Base-by-base conservation (phyloP, 2,113 vertebrate species). In the Saccopteryx leptura region DNA sequence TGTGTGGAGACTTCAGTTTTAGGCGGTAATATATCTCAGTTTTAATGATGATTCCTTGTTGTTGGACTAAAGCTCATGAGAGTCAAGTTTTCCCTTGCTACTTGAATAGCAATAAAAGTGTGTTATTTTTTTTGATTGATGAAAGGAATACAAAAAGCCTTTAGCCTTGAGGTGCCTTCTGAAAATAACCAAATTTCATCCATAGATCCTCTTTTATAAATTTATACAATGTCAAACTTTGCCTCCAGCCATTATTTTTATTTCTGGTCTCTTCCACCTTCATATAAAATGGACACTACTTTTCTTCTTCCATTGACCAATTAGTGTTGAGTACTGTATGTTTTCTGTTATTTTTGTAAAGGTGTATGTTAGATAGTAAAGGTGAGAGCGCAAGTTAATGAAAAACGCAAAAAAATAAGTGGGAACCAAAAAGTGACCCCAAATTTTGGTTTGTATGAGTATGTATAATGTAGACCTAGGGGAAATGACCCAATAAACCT, bases 81-180 rank as follows among this genome's bases (percentile, higher is more conserved):
- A 97, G 97, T 75, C 92, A 98, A 98, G 96, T 98, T 99, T 98
- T 98, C 98, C 97, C 98, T 98, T 99, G 98, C 98, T 99, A 99
- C 98, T 98, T 98, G 98, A 99, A 98, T 98, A 98, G 98, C 99
- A 99, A 99, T 99, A 99, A 99, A 99, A 99, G 98, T 98, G 96
- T 97, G 98, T 98, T 98, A 96, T 97, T 98, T 99, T 39, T 39
- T 98, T 98, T 98, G 97, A 98, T 98, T 98, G 97, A 98, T 98
- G 97, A 98, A 98, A 98, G 98, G 98, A 98, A 98, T 99, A 99
- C 99, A 98, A 99, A 99, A 99, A 99, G 99, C 99, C 99, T 99
- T 97, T 99, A 99, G 99, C 99, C 99, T 98, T 99, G 99, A 99
- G 98, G 99, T 99, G 99, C 99, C 99, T 99, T 99, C 99, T 99